Base-by-base conservation (phyloP, 1,140 invertebrate genomes). In the Drosophila arizonae region DNA sequence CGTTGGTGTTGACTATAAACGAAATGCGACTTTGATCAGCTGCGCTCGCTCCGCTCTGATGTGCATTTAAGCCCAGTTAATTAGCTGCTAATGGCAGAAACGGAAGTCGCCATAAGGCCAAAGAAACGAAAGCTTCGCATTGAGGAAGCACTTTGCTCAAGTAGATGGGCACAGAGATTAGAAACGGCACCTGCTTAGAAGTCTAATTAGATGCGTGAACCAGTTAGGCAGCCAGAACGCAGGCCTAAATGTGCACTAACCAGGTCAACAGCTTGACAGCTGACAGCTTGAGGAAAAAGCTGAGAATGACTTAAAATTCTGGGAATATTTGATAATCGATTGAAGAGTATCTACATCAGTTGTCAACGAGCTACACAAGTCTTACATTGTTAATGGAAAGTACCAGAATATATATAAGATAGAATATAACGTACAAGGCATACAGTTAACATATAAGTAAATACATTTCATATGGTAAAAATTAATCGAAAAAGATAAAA, bases 61-160 rank as follows among this genome's bases (percentile, higher is more conserved):
- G 57, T 80, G 77, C 62, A 73, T 77, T 62, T 78, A 64, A 63
- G 72, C 56, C 71, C 74, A 63, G 62, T 61, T 84, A 82, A 82
- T 84, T 80, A 84, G 66, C 45, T 46, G 61, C 67, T 75, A 74
- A 74, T 74, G 67, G 64, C 21, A 10, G 2, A 30, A 54, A 45
- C 80, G 79, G 79, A 81, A 84, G 76, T 82, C 54, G 55, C 56
- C 60, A 69, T 63, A 65, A 69, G 78, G 79, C 30, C 17, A 50
- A 10, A 56, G 70, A 72, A 72, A 72, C 45, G 79, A 71, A 79
- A 79, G 77, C 77, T 62, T 50, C 30, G 50, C 71, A 65, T 72
- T 80, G 58, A 60, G 64, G 78, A 71, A 54, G 52, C 57, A 26
- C 15, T 64, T 54, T 64, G 30, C 56, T 56, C 54, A 75, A 64